Evolutionary conservation across 2,113 vertebrate species (phyloP), one percentile per base, ranked within the genome.

Genomic region (Laterallus jamaicensis): DNA sequence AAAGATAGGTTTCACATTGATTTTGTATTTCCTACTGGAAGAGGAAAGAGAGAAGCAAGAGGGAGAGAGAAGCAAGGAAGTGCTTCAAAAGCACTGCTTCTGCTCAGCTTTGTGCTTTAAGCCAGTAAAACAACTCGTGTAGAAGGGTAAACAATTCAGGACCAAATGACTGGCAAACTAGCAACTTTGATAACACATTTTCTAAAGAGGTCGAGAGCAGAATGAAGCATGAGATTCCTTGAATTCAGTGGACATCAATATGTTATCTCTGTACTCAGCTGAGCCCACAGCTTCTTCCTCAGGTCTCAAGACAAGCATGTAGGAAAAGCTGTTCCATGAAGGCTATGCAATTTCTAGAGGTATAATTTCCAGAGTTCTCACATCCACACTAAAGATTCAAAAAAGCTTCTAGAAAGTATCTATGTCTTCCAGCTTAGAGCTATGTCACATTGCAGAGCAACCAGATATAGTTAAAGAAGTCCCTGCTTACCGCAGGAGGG

Each of bases 251-350:
- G 55, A 56, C 32, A 52, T 79, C 84, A 74, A 19, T 12, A 9
- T 42, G 28, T 52, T 92, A 71, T 25, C 25, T 50, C 10, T 8
- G 14, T 24, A n/a, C 18, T 70, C 2, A 1, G 0, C 9, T 29
- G 32, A 91, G 20, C 20, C 60, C n/a, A 13, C 19, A 73, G 29
- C 3, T 50, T 20, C 66, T 47, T 90, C 31, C 37, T 67, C 31
- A 50, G 59, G 10, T 15, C 6, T 77, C 4, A 49, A 52, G 5
- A 85, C 50, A 31, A 82, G 5, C 0, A 0, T 9, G 4, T 0
- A 79, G 10, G 37, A 83, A 90, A 93, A 80, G 10, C 6, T 26
- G 4, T 9, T 63, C 42, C 10, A 12, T 25, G 52, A 82, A 79
- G 22, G 9, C 20, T 82, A 7, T 40, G 31, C 3, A n/a, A 28